Percentiles rank a stretch among this genome's conserved stretches.
Evolutionary conservation across 2,888 invertebrate genomes (phyloP).

Genomic region (Altica lythri): DNA sequence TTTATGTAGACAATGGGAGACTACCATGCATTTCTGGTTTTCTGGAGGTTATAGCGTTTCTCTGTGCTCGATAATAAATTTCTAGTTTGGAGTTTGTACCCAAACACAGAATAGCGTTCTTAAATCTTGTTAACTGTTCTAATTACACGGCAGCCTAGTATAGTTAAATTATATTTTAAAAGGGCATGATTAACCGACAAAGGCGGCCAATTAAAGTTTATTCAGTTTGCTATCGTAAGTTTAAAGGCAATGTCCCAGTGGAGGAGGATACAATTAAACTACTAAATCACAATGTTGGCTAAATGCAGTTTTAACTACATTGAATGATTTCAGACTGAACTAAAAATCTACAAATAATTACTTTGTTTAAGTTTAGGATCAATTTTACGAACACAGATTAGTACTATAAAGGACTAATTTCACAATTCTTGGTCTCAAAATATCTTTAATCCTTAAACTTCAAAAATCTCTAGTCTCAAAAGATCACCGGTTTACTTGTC

Average conservation of each 20-base stretch:
- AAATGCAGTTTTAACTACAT: slow-evolving; percentile 6
- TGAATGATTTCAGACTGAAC: not conserved
- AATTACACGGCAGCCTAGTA: slow-evolving; percentile 47
- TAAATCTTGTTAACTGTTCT: slow-evolving; percentile 50
- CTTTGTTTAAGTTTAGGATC: too few species aligned
- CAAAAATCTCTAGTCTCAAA: too few species aligned
- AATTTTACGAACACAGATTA: too few species aligned
- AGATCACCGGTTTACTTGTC: too few species aligned
- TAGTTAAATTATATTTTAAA: slow-evolving; percentile 48
- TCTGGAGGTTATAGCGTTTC: slow-evolving; percentile 19
- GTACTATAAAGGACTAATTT: too few species aligned
- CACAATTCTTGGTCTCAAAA: too few species aligned
- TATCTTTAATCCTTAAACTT: too few species aligned
- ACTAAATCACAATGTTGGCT: slow-evolving; percentile 16
- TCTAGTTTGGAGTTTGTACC: slow-evolving; percentile 42
- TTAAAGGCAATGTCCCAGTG: slow-evolving; percentile 44
- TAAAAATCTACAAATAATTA: too few species aligned
- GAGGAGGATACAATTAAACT: slow-evolving; percentile 11
- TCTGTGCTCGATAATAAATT: slow-evolving; percentile 40
- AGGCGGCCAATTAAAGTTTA: slow-evolving; percentile 44
- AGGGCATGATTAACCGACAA: slow-evolving; percentile 45
- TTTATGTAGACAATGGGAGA: slow-evolving; percentile 24
- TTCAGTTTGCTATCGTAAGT: slow-evolving; percentile 43
- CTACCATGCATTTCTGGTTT: slow-evolving; percentile 24
- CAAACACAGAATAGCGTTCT: slow-evolving; percentile 46